Percentiles rank a stretch among this genome's conserved stretches.
These are phyloP conservation scores for Temnothorax rugatulus DNA, from an alignment of 2,888 invertebrate species.

Conservation along the genomic window DNA sequence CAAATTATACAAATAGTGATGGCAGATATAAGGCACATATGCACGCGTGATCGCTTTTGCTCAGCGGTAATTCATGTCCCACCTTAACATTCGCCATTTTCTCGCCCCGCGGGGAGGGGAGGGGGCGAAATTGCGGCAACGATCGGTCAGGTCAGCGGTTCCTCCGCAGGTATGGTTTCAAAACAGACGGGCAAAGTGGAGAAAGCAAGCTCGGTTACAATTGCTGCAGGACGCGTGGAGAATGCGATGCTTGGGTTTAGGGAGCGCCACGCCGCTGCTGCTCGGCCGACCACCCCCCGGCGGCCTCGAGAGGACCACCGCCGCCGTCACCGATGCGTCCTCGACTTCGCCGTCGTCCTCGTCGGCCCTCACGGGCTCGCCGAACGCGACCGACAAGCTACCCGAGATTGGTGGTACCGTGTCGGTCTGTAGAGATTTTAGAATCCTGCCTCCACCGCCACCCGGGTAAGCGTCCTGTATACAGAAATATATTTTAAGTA, in stretches of 20 bases:
- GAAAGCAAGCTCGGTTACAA: conserved; percentile 95
- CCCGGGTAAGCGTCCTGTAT: conserved; percentile 77
- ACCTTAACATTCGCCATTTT: conserved; percentile 14
- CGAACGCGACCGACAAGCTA: conserved; percentile 74
- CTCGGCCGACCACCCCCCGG: conserved; percentile 82
- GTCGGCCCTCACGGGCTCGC: conserved; percentile 68
- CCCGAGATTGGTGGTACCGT: conserved; percentile 68
- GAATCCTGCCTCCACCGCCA: conserved; percentile 80
- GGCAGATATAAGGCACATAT: not conserved
- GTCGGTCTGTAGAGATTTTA: conserved; percentile 81
- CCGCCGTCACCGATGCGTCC: conserved; percentile 67
- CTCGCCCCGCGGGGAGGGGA: not conserved
- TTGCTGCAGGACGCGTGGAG: conserved; percentile 96
- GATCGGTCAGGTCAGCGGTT: conserved; percentile 32
- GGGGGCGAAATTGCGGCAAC: not conserved
- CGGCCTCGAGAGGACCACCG: conserved; percentile 44
- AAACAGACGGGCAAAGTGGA: conserved; percentile 96
- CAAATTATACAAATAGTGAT: not conserved
- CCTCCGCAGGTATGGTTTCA: conserved; percentile 94
- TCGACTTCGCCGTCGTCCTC: conserved; percentile 66
- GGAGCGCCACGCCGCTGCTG: conserved; percentile 83
- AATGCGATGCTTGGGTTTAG: conserved; percentile 93
- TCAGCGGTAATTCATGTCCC: too few relatives aligned
- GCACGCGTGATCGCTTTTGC: not conserved
- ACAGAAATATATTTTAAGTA: not conserved